Base-by-base conservation (phyloP, 2,797 vertebrate species). In the Poeciliopsis turneri region DNA sequence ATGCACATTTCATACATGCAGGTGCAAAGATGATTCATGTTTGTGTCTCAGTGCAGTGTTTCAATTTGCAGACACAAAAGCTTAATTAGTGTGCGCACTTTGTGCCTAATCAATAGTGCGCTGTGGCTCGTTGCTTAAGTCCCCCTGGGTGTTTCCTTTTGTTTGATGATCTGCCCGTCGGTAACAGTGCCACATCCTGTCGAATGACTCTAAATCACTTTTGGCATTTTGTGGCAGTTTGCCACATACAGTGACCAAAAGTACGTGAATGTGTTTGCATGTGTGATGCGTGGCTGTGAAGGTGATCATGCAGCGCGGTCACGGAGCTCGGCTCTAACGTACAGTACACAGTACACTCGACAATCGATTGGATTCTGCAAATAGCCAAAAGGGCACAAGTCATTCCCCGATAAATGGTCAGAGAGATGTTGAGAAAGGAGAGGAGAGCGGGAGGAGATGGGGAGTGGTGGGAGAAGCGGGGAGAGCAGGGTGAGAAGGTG, bases 361-460 rank as follows among this genome's bases (percentile, higher is more conserved):
- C 77, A 74, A 93, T 94, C 85, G 88, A 93, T 93, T 86, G 74
- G 78, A 89, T 90, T 88, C 78, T 88, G 84, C 91, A 93, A 91
- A 91, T 86, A 92, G 84, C 91, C 91, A 92, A 91, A 91, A 92
- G 91, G 91, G 86, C 90, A 90, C 88, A 81, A 92, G 88, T 86
- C 80, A 82, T 89, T 92, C 82, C 85, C 84, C 87, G 82, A 86
- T 92, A 93, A 92, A 92, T 92, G 86, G 78, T 80, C 86, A 76
- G 80, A 82, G 78, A 80, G 86, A 77, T 73, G 53, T 76, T 4
- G 61, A 79, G 80, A 78, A 70, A 72, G 77, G 80, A 43, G 39
- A 68, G 68, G 41, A 25, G 25, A 76, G 41, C 57, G 20, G 61
- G n/a, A 59, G 47, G 51, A 61, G 74, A 46, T 25, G 64, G 49